A percentile compares a stretch with the other conserved stretches of the same genome.
Conservation (phyloP, 1,140 invertebrate species). For the Laupala kohalensis region DNA sequence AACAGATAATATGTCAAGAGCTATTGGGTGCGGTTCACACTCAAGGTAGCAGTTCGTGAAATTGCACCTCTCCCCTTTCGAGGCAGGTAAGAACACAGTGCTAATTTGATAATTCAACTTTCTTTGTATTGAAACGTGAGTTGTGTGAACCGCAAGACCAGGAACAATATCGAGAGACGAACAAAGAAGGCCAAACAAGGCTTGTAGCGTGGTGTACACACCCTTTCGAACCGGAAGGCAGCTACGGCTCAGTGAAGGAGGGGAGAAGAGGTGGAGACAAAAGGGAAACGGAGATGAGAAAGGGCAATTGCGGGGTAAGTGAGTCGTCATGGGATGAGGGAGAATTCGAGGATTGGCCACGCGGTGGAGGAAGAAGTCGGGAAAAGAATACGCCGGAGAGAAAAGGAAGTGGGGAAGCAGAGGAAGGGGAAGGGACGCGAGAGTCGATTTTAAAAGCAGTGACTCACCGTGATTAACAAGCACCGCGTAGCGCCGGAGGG, state of each 20-base stretch:
- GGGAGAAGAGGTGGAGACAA: neutral
- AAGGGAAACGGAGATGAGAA: neutral
- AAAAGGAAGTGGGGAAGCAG: neutral
- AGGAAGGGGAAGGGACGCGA: too few relatives aligned
- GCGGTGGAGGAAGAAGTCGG: neutral
- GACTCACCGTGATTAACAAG: neutral
- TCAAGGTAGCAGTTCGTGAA: too few relatives aligned
- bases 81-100: neutral
- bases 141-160: neutral
- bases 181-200: neutral
- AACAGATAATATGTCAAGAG: too few relatives aligned
- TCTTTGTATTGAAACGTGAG: neutral
- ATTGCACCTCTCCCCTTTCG: too few relatives aligned
- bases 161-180: neutral
- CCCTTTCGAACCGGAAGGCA: neutral
- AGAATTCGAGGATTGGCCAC: neutral
- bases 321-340: neutral
- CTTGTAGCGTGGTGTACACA: neutral
- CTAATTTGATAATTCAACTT: neutral
- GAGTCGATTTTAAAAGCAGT: neutral
- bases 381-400: neutral
- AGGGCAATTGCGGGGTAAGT: neutral
- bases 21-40: too few relatives aligned
- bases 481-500: neutral
- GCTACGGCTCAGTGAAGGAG: neutral